A percentile compares a stretch with the other conserved stretches of the same genome.
These are phyloP conservation scores for Acrocephalus arundinaceus DNA, from an alignment of 2,113 vertebrate genomes.

Conservation along the genomic window DNA sequence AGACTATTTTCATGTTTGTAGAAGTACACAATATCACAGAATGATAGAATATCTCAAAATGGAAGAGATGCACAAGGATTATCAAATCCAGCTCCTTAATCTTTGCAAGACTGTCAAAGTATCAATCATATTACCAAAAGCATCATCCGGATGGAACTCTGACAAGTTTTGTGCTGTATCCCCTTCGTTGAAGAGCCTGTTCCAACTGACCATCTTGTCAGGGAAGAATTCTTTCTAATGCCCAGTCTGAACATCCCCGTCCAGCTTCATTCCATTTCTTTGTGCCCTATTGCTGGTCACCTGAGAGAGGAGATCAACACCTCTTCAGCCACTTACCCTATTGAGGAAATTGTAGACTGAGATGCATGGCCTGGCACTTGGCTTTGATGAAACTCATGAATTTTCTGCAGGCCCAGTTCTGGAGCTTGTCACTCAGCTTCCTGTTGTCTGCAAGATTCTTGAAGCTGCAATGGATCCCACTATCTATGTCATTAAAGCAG, in stretches of 20 bases:
- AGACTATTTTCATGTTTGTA: neutral
- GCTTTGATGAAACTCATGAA: neutral
- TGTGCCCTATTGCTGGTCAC: neutral
- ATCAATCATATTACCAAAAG: neutral
- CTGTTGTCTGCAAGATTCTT: neutral
- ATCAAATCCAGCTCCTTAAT: neutral
- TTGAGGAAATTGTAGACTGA: neutral
- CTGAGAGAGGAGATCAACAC: neutral
- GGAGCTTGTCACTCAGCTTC: neutral
- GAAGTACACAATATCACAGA: neutral
- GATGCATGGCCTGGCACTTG: neutral
- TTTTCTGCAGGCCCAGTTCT: too few species aligned
- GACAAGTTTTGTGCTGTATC: neutral
- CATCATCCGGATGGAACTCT: neutral
- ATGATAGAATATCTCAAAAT: neutral
- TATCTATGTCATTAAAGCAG: neutral
- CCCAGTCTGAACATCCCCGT: neutral
- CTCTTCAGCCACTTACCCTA: rapidly evolving
- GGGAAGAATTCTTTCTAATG: neutral
- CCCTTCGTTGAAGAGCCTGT: neutral
- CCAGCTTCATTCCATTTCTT: neutral
- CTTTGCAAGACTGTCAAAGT: rapidly evolving
- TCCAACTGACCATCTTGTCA: rapidly evolving
- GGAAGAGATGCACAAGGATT: neutral
- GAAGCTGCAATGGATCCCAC: neutral